Conservation (phyloP, 2,888 invertebrate genomes). For the Drosophila kanekoi region DNA sequence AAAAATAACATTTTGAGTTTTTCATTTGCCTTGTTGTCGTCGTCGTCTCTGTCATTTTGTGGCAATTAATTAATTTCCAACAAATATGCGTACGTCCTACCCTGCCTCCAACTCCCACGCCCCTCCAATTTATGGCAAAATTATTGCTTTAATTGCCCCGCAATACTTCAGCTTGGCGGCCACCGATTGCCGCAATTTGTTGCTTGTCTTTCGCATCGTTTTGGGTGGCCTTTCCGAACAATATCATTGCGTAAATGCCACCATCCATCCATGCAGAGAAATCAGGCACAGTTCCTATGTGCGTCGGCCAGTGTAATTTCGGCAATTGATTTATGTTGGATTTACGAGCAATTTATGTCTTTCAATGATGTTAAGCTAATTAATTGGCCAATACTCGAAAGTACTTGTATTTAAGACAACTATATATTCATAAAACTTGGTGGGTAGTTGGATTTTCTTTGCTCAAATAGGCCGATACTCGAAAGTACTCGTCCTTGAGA, state of each 20-base stretch:
- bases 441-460: no score
- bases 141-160: constrained; percentile 66
- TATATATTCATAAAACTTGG: neutral
- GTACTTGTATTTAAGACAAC: neutral
- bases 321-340: constrained; percentile 11
- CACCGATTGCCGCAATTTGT: constrained; percentile 54
- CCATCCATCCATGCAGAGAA: constrained; percentile 33
- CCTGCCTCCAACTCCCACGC: constrained; percentile 16
- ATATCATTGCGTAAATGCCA: constrained; percentile 51
- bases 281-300: constrained; percentile 28
- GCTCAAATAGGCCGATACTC: no score
- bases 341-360: neutral
- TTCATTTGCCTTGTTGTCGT: constrained; percentile 45
- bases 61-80: constrained; percentile 76
- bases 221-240: constrained; percentile 32
- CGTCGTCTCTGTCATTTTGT: constrained; percentile 62
- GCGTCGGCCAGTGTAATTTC: neutral
- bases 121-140: constrained; percentile 26
- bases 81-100: constrained; percentile 70
- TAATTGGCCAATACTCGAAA: neutral
- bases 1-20: constrained; percentile 62
- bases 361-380: constrained; percentile 2
- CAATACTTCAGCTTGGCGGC: constrained; percentile 7
- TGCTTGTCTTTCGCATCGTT: constrained; percentile 37
- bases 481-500: no score